Evolutionary conservation across 37 sponge, comb jelly and placozoan genomes (phyloP), one percentile per base, ranked within the genome.

Genomic region (Eunapius fragilis): DNA sequence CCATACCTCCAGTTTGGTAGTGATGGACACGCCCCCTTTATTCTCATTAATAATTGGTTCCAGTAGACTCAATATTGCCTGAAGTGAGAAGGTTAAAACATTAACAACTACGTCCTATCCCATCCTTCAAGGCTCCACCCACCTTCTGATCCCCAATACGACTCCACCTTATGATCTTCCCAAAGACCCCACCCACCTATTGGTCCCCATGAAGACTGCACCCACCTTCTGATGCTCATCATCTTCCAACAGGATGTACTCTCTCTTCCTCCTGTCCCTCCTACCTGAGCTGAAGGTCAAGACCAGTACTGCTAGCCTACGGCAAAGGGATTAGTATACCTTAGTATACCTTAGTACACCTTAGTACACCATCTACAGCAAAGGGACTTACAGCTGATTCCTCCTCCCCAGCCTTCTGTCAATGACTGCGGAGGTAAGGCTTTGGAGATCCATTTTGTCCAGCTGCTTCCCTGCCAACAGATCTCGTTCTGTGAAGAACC

Each of bases 261-360:
- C 93, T 25, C 93, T 76, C 58, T 79, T 77, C 17, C 93, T 31
- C 17, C 89, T 45, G 74, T 92, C 93, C 25, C 93, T 75, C 32
- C 93, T 49, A 35, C 81, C 93, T 25, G 81, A 70, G 49, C 48
- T 78, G 74, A 88, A 92, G 67, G 85, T 78, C 38, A 92, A 78
- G 27, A 78, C 25, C 25, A 91, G 50, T 25, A 90, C 86, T 27
- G 80, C 74, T 31, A 48, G 0, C 31, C 69, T 67, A 10, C 70
- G 14, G 45, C n/a, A 45, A 9, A 45, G 4, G 47, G 47, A 45
- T 4, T 9, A 45, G n/a, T n/a, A n/a, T n/a, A n/a, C n/a, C n/a
- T n/a, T n/a, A n/a, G n/a, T n/a, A n/a, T n/a, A n/a, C n/a, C n/a
- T n/a, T n/a, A n/a, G n/a, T n/a, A n/a, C n/a, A n/a, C 47, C 4